Evolutionary conservation across 2,113 vertebrate species (phyloP), one percentile per base, ranked within the genome.

Genomic region (Connochaetes taurinus): DNA sequence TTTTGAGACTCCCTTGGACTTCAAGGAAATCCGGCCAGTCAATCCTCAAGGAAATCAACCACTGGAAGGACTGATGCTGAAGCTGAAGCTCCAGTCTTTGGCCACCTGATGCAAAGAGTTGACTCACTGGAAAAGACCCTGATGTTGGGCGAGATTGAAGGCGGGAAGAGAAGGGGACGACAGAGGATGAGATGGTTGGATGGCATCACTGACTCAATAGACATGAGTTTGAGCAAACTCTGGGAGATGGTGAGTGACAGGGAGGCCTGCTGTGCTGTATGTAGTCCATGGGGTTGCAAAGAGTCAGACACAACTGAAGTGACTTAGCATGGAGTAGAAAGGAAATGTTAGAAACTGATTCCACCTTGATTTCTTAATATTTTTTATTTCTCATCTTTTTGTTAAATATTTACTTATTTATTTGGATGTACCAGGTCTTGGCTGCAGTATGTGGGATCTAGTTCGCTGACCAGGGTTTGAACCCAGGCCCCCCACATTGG

Each of bases 401-500:
- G 19, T 64, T 21, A 17, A 14, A 2, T 74, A 43, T 43, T 74
- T 27, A 25, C 40, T 74, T 40, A 74, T 40, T 12, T 40, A 13
- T 74, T 25, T 74, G 71, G 71, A 23, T 25, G 36, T 14, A 25
- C 36, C 36, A 43, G 71, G 21, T 43, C 71, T 74, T 43, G 36
- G 36, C 6, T 74, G 6, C 2, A 2, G 12, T 25, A 14, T 43
- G 36, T 74, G 71, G 71, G 21, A 25, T 43, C 71, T 43, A 14
- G 11, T 43, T 74, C 21, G 36, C 71, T 74, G 21, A 43, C 67
- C 67, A 36, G 67, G 9, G 19, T 36, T 36, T 6, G 0, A 43
- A 43, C 11, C 2, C 0, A 0, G 71, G 71, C 11, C 11, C 71
- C 21, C 21, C 3, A 6, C 71, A 14, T 7, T 14, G 21, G 11